Percentiles rank a stretch among this genome's conserved stretches.
These are phyloP conservation scores for Styela plicata DNA, from an alignment of 23 tunicate genomes.

Conservation along the genomic window DNA sequence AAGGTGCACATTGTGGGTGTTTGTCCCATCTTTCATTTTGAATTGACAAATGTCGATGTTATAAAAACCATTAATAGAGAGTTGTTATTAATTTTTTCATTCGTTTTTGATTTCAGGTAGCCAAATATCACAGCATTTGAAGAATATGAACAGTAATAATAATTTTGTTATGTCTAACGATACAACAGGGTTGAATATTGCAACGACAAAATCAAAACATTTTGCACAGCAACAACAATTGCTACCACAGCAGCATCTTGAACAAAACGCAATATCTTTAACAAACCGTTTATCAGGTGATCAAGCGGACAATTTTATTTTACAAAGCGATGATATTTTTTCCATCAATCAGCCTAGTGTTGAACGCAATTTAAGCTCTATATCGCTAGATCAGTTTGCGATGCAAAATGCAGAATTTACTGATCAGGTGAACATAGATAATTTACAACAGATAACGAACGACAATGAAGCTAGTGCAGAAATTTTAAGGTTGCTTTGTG, in stretches of 20 bases:
- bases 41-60: too few species aligned
- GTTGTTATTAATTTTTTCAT: neutral
- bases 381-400: neutral
- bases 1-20: too few species aligned
- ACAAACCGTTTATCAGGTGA: neutral
- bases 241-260: neutral
- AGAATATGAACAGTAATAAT: constrained; percentile 5
- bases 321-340: constrained; percentile 9
- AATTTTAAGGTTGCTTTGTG: neutral
- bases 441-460: neutral
- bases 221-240: neutral
- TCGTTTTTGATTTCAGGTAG: constrained; percentile 1
- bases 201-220: neutral
- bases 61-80: neutral
- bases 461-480: neutral
- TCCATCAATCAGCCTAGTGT: neutral
- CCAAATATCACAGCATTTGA: neutral
- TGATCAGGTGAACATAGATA: neutral
- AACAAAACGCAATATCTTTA: neutral
- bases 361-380: neutral
- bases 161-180: constrained; percentile 6
- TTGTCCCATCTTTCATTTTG: too few species aligned
- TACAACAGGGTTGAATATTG: neutral
- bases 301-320: neutral
- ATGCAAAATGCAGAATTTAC: neutral